These are phyloP conservation scores for Acleris literana DNA, from an alignment of 2,888 invertebrate genomes.

Conservation along the genomic window DNA sequence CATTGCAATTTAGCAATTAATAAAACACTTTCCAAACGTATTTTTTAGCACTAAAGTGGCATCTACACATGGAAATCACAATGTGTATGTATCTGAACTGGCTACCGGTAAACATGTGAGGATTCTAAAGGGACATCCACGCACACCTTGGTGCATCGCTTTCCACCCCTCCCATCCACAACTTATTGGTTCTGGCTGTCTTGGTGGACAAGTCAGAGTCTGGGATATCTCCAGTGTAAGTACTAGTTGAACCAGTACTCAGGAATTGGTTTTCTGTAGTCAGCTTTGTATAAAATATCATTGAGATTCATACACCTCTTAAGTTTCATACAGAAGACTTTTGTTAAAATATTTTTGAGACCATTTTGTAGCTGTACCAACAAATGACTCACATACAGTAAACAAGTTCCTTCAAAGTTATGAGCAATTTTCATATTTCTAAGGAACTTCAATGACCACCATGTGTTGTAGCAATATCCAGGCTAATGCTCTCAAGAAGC, in stretches of 20 bases:
- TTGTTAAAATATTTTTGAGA: too few species aligned
- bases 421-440: too few species aligned
- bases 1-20: not conserved
- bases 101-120: conserved; percentile 90
- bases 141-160: conserved; percentile 95
- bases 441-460: too few species aligned
- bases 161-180: conserved; percentile 94
- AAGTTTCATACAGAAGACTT: too few species aligned
- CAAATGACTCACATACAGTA: too few species aligned
- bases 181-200: conserved; percentile 93
- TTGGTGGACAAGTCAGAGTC: conserved; percentile 94
- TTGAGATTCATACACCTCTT: too few species aligned
- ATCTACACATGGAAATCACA: conserved; percentile 95
- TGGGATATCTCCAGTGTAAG: conserved; percentile 88
- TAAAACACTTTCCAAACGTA: not conserved
- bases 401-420: too few species aligned
- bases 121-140: conserved; percentile 91
- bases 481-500: too few species aligned
- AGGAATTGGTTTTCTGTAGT: too few species aligned
- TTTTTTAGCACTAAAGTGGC: conserved; percentile 88
- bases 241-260: conserved; percentile 24
- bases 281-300: too few species aligned
- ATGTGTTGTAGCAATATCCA: too few species aligned
- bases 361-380: too few species aligned
- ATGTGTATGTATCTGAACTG: conserved; percentile 92